Conservation (phyloP, 1,140 invertebrate species). For the Amphibalanus amphitrite region DNA sequence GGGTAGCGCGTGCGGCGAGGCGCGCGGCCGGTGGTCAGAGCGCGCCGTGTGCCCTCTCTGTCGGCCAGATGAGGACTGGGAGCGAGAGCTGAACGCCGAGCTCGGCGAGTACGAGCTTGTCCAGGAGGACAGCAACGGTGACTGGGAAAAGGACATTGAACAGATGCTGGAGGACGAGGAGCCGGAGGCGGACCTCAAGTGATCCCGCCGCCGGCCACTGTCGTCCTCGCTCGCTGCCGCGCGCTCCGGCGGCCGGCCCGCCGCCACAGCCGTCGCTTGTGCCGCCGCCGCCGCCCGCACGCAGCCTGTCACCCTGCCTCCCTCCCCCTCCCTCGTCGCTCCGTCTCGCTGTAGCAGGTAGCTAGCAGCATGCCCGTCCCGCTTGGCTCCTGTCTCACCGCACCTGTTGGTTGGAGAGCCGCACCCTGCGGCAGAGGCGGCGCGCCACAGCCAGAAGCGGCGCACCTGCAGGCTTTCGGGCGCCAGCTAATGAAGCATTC, state of each 20-base stretch:
- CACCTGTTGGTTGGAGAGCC: too few species aligned
- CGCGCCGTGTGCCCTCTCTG: background rate
- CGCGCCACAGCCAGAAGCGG: too few species aligned
- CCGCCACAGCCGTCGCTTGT: background rate
- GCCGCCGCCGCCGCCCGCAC: background rate
- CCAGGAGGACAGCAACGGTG: background rate
- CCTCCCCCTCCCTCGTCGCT: background rate
- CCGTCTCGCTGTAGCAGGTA: background rate
- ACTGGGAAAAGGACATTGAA: background rate
- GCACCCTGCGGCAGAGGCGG: too few species aligned
- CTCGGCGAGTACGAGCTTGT: slow-evolving; percentile 3
- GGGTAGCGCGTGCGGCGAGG: too few species aligned
- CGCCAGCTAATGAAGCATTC: background rate
- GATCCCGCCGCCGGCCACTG: background rate
- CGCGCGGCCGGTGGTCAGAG: background rate
- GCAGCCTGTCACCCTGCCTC: too few species aligned
- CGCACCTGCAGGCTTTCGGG: too few species aligned
- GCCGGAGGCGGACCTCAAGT: background rate
- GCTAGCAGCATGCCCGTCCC: background rate
- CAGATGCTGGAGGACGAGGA: background rate
- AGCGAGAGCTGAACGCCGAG: background rate
- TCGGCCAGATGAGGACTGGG: slow-evolving; percentile 4
- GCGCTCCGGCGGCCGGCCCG: too few species aligned
- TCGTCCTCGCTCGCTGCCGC: background rate
- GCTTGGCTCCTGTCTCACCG: background rate